Evolutionary conservation across 2,888 invertebrate species (phyloP).

Genomic region (Dryocosmus kuriphilus): DNA sequence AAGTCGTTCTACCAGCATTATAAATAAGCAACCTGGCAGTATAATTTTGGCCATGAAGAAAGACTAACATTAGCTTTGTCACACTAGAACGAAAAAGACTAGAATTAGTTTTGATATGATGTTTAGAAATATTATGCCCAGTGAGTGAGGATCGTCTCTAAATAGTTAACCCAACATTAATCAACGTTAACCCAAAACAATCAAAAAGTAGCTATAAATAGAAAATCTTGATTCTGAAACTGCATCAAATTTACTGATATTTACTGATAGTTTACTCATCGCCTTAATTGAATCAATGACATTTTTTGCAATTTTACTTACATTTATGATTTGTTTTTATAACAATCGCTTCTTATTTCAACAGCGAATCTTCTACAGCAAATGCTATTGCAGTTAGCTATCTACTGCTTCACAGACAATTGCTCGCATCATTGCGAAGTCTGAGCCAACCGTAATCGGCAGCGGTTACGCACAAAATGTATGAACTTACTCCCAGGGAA

Average conservation of each 20-base stretch:
- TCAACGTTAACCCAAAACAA: too few relatives aligned
- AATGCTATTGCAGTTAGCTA: not conserved
- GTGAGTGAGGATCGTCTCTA: not conserved
- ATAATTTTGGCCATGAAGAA: not conserved
- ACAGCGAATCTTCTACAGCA: not conserved
- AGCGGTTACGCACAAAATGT: constrained; percentile 23
- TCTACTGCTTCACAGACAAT: not conserved
- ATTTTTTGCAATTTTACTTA: not conserved
- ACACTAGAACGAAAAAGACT: not conserved
- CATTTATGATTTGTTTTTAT: not conserved
- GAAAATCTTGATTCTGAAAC: too few relatives aligned
- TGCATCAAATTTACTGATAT: too few relatives aligned
- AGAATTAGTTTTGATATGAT: not conserved
- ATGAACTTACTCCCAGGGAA: constrained; percentile 13
- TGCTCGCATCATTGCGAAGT: constrained; percentile 1
- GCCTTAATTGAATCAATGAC: not conserved
- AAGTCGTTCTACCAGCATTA: not conserved
- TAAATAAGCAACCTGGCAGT: not conserved
- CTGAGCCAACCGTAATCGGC: constrained; percentile 10
- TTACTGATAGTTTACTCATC: not conserved
- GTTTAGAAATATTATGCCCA: not conserved
- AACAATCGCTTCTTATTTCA: not conserved
- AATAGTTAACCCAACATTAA: too few relatives aligned
- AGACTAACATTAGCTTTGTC: not conserved
- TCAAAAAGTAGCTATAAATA: too few relatives aligned